Evolutionary conservation across 2,888 invertebrate genomes (phyloP).

Genomic region (Chloroclysta siterata): DNA sequence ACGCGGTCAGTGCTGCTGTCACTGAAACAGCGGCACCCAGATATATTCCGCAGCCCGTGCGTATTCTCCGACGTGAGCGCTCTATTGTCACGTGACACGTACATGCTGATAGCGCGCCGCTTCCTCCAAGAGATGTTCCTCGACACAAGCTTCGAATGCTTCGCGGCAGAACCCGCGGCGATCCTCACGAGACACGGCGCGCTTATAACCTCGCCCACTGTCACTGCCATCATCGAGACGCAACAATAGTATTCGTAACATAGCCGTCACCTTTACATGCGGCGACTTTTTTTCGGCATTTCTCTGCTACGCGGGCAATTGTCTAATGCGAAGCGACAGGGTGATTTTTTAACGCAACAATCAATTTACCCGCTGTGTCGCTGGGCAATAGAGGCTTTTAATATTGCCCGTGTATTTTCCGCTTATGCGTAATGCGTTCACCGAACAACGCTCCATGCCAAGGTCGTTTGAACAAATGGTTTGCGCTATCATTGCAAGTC

Average conservation of each 20-base stretch:
- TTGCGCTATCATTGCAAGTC: not conserved
- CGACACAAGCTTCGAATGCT: slow-evolving; percentile 90
- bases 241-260: slow-evolving; percentile 32
- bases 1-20: slow-evolving; percentile 92
- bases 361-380: not conserved
- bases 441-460: not conserved
- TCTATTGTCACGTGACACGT: slow-evolving; percentile 91
- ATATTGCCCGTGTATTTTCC: not conserved
- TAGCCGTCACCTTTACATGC: slow-evolving; percentile 17
- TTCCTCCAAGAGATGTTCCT: slow-evolving; percentile 97
- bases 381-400: not conserved
- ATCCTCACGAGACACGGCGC: slow-evolving; percentile 68
- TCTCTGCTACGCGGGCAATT: not conserved
- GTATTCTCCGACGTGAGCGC: slow-evolving; percentile 96
- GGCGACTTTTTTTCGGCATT: not conserved
- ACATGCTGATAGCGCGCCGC: slow-evolving; percentile 92
- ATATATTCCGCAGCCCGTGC: slow-evolving; percentile 93
- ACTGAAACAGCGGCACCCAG: slow-evolving; percentile 89
- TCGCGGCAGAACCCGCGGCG: slow-evolving; percentile 79
- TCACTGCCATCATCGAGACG: slow-evolving; percentile 25
- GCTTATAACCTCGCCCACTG: slow-evolving; percentile 30
- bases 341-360: not conserved
- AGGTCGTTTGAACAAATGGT: not conserved
- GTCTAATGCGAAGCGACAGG: no score
- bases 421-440: not conserved